Evolutionary conservation across 2,113 vertebrate species (phyloP).

Genomic region (Archocentrus centrarchus): DNA sequence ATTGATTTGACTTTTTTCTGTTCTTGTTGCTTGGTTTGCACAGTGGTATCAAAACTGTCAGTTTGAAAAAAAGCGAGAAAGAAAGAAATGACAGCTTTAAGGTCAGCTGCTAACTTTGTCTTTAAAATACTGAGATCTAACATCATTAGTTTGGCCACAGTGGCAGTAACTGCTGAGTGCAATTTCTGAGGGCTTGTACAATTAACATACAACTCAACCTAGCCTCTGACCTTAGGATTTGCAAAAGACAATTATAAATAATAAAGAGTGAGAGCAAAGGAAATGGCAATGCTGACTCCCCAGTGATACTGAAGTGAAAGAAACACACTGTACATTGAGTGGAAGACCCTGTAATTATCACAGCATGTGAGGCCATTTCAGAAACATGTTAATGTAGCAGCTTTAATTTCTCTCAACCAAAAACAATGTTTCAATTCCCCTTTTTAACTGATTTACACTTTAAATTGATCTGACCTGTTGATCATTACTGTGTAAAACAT

Average conservation of each 20-base stretch:
- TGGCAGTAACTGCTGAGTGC: conserved; percentile 41
- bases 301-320: conserved; percentile 47
- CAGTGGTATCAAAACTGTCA: background rate
- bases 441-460: background rate
- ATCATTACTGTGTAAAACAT: background rate
- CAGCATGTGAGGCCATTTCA: background rate
- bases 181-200: conserved; percentile 51
- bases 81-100: conserved; percentile 18
- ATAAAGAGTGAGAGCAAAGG: conserved; percentile 33
- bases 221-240: conserved; percentile 61
- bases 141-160: conserved; percentile 54
- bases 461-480: background rate
- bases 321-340: conserved; percentile 8
- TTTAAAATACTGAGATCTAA: conserved; percentile 13
- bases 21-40: background rate
- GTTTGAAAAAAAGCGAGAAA: background rate
- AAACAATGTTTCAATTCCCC: background rate
- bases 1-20: background rate
- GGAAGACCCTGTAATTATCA: conserved; percentile 20
- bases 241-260: conserved; percentile 70
- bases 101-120: conserved; percentile 26
- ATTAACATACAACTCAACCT: conserved; percentile 62
- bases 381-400: conserved; percentile 8
- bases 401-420: background rate
- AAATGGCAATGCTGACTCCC: conserved; percentile 49